phyloP scores from a whole-genome alignment of 1,140 invertebrate species.

The Pogonognathellus flavescens region DNA sequence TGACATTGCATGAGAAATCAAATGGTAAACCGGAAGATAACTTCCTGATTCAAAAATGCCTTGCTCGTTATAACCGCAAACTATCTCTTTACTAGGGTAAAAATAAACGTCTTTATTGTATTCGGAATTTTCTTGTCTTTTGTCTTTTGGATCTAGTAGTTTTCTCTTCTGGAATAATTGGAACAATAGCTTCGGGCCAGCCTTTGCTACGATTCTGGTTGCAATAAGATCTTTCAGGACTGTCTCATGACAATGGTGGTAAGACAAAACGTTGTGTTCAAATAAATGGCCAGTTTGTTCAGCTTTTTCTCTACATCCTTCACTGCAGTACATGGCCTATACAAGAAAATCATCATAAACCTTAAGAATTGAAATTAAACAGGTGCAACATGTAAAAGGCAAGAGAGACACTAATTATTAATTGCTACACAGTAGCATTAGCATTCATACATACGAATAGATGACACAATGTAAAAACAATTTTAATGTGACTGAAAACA shows the following conservation, averaged over 20 bases:
- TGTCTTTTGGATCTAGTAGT: not conserved
- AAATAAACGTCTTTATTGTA: not conserved
- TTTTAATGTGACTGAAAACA: too few relatives aligned
- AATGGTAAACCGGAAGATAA: constrained; percentile 56
- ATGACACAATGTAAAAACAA: too few relatives aligned
- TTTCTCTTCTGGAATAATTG: constrained; percentile 8
- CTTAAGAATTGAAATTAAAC: not conserved
- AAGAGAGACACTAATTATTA: too few relatives aligned
- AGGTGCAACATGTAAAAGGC: too few relatives aligned
- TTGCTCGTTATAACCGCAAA: not conserved
- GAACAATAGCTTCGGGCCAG: not conserved
- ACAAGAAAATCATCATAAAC: not conserved
- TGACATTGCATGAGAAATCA: constrained; percentile 46
- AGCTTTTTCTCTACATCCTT: constrained; percentile 44
- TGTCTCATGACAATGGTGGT: constrained; percentile 24
- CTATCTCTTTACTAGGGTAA: not conserved
- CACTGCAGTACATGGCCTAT: constrained; percentile 60
- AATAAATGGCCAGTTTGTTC: constrained; percentile 27
- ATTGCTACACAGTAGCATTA: too few relatives aligned
- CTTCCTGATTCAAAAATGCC: constrained; percentile 52
- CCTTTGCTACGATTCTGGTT: constrained; percentile 31
- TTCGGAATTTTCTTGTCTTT: not conserved
- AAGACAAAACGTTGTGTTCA: constrained; percentile 46
- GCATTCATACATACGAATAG: too few relatives aligned
- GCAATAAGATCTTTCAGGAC: constrained; percentile 12